Conservation (phyloP, 2,797 vertebrate genomes). For the Emys orbicularis region DNA sequence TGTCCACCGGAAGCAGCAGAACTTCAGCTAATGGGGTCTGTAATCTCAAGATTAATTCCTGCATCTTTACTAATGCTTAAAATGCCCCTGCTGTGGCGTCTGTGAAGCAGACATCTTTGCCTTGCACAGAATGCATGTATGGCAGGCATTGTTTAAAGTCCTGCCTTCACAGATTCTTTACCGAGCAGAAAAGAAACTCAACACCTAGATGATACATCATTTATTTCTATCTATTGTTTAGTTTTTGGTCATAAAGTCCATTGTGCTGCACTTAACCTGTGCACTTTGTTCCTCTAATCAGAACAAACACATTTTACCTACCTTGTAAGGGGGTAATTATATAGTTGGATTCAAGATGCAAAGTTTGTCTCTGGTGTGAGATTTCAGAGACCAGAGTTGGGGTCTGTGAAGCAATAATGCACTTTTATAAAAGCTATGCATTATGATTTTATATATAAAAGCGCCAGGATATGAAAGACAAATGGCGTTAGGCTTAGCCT, state of each 20-base stretch:
- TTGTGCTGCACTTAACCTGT: rapidly evolving
- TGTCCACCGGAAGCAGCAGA: neutral
- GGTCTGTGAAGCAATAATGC: neutral
- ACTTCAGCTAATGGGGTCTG: neutral
- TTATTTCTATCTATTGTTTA: neutral
- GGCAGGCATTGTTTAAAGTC: neutral
- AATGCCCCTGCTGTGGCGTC: neutral
- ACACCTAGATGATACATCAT: neutral
- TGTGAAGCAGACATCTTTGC: neutral
- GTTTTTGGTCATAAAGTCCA: neutral
- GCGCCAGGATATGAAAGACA: neutral
- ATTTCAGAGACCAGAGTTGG: conserved; percentile 6
- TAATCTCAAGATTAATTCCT: neutral
- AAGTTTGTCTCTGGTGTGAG: conserved; percentile 12
- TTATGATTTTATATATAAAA: neutral
- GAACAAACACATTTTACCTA: neutral
- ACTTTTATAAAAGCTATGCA: neutral
- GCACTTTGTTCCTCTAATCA: neutral
- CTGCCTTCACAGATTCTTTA: neutral
- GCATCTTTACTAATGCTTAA: neutral
- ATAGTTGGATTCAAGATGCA: conserved; percentile 29
- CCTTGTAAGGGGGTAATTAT: neutral
- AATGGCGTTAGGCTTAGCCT: neutral
- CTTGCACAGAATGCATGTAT: rapidly evolving
- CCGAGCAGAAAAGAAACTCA: neutral